Evolutionary conservation across 1,140 invertebrate species (phyloP).

Genomic region (Drosophila ficusphila): DNA sequence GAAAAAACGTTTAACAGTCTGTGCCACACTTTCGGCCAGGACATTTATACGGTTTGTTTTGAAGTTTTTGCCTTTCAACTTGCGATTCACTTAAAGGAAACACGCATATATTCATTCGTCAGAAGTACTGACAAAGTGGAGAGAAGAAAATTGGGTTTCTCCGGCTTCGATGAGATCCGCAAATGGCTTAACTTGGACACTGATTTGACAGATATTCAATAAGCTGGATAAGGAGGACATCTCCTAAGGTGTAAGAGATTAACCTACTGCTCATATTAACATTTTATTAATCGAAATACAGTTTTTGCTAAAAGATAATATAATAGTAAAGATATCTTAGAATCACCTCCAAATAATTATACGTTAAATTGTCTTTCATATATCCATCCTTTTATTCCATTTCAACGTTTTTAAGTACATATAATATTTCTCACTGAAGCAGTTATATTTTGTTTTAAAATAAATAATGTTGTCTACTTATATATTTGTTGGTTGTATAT

Average conservation of each 20-base stretch:
- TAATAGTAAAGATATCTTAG: too few relatives aligned
- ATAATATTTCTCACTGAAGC: constrained; percentile 24
- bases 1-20: constrained; percentile 71
- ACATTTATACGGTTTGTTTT: constrained; percentile 79
- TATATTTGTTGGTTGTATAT: constrained; percentile 30
- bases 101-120: constrained; percentile 31
- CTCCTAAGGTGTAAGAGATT: too few relatives aligned
- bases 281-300: too few relatives aligned
- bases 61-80: constrained; percentile 55
- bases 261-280: too few relatives aligned
- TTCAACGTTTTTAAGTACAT: constrained; percentile 29
- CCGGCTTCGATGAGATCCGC: neutral
- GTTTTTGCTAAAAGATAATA: too few relatives aligned
- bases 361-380: neutral
- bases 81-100: constrained; percentile 34
- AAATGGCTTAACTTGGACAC: neutral
- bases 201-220: neutral
- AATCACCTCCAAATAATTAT: neutral
- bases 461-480: constrained; percentile 31
- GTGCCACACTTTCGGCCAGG: constrained; percentile 60
- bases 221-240: too few relatives aligned
- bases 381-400: constrained; percentile 31
- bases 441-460: constrained; percentile 26
- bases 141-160: neutral
- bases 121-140: constrained; percentile 7